A percentile compares a stretch with the other conserved stretches of the same genome.
Conservation (phyloP, 2,113 vertebrate genomes). For the Mobula hypostoma region DNA sequence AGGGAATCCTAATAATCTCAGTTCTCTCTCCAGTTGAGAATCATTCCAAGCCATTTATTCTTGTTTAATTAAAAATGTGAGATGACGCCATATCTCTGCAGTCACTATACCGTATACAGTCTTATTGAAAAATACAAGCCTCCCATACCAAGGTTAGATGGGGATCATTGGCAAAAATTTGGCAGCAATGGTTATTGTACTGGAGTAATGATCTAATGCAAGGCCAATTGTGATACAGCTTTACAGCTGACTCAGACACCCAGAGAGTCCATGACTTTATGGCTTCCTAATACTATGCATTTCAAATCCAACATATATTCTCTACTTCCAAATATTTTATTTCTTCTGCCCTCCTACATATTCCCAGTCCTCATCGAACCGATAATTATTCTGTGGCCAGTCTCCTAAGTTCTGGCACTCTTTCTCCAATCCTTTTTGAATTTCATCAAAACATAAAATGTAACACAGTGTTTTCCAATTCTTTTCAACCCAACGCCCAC, state of each 20-base stretch:
- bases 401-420: too few relatives aligned
- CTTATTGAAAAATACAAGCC: neutral
- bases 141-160: neutral
- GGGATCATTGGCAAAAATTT: neutral
- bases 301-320: neutral
- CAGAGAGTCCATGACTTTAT: neutral
- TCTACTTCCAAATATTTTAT: neutral
- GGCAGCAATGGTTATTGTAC: neutral
- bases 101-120: neutral
- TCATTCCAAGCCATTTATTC: neutral
- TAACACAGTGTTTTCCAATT: too few relatives aligned
- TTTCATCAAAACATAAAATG: too few relatives aligned
- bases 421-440: too few relatives aligned
- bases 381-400: too few relatives aligned
- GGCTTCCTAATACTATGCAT: neutral
- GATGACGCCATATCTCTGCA: neutral
- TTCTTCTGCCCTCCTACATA: neutral
- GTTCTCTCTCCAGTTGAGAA: neutral
- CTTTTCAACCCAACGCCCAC: too few relatives aligned
- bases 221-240: neutral
- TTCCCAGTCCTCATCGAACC: too few relatives aligned
- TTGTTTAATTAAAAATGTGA: neutral
- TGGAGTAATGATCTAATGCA: neutral
- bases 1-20: neutral
- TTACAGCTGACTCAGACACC: neutral